Conservation (phyloP, 1,140 invertebrate species). For the Harlomillsia oculata region DNA sequence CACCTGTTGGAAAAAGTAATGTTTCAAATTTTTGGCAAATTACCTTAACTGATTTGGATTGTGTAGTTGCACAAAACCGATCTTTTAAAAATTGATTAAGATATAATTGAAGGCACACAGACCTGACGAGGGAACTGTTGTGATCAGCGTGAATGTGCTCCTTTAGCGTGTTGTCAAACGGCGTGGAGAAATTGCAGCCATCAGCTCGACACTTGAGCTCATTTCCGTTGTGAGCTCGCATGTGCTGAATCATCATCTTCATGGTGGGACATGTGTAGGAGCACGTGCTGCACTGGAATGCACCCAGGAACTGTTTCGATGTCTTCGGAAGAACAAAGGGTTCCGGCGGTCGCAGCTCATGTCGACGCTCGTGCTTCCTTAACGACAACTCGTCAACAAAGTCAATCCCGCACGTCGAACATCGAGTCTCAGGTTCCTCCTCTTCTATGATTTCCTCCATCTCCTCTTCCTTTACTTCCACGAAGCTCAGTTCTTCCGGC, state of each 20-base stretch:
- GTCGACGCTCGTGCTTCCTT: constrained; percentile 42
- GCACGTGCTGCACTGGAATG: constrained; percentile 43
- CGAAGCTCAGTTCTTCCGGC: neutral
- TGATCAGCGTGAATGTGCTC: constrained; percentile 38
- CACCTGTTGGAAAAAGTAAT: constrained; percentile 35
- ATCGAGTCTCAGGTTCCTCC: constrained; percentile 41
- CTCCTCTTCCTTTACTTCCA: neutral
- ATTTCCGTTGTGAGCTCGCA: constrained; percentile 42
- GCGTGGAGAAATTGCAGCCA: constrained; percentile 37
- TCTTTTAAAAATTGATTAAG: neutral
- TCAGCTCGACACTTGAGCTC: constrained; percentile 39
- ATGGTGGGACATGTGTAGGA: constrained; percentile 41
- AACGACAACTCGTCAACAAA: constrained; percentile 46
- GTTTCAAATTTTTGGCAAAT: too few species aligned
- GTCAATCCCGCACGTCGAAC: constrained; percentile 46
- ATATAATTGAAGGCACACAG: neutral
- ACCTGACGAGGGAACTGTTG: constrained; percentile 35
- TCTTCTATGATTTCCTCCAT: constrained; percentile 37
- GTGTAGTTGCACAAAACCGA: neutral
- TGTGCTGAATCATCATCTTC: constrained; percentile 45
- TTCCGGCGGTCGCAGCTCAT: constrained; percentile 36
- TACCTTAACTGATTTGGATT: neutral
- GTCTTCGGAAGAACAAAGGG: constrained; percentile 16
- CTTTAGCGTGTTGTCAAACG: constrained; percentile 37
- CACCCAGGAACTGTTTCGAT: constrained; percentile 13